Evolutionary conservation across 2,888 invertebrate species (phyloP), one percentile per base, ranked within the genome.

Genomic region (Zele albiditarsus): DNA sequence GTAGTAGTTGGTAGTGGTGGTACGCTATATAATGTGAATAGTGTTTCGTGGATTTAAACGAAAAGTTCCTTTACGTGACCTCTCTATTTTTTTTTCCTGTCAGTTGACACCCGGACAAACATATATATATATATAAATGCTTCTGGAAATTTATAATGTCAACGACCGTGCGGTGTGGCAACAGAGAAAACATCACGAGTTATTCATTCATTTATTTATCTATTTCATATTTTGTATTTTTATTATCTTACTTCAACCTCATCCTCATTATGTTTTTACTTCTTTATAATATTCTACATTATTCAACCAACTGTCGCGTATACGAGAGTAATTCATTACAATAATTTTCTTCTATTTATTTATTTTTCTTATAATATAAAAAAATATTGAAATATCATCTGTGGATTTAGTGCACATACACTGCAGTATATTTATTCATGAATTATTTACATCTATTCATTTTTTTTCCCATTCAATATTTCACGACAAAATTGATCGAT

Each of bases 21-120:
- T 72, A 77, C 75, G 74, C 73, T 67, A 71, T 42, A 67, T n/a
- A n/a, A n/a, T n/a, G n/a, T 58, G 57, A 74, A 75, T 75, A 76
- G 67, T 77, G 74, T 79, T 78, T 77, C 76, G 74, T 79, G 79
- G 82, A 84, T 82, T 82, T 82, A 78, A 74, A 77, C 73, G 75
- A 69, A 76, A 79, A 78, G 65, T 77, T 79, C 70, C 73, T 77
- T 79, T 80, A 83, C 82, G 83, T 82, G 82, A 79, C 79, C 71
- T 65, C 74, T 79, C 70, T 62, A n/a, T 23, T 62, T 60, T 70
- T 66, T 65, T 46, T 71, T 67, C 25, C 23, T n/a, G 23, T 38
- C n/a, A 33, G n/a, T 62, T 68, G 68, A 68, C 72, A 71, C 67
- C 60, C 68, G 65, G 33, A 38, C 63, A 67, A 80, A 77, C 49